A percentile compares a stretch with the other conserved stretches of the same genome.
These are phyloP conservation scores for Bombus haemorrhoidalis DNA, from an alignment of 1,140 invertebrate species.

Conservation along the genomic window DNA sequence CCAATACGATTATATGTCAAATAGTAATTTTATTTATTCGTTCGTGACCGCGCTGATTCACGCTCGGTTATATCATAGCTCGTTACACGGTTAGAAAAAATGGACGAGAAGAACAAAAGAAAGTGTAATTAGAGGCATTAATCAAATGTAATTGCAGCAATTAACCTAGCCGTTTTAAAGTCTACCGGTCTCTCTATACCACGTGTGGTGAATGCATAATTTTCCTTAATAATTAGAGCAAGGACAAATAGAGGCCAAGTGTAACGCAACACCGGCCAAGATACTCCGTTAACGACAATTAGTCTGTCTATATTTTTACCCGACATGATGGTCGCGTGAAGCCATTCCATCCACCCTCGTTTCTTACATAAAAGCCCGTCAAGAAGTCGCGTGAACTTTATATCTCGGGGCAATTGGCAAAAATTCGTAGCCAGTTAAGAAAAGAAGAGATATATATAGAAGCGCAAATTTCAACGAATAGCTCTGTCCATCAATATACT, in stretches of 20 bases:
- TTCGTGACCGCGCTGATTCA: no score
- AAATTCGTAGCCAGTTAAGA: neutral
- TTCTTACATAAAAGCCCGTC: neutral
- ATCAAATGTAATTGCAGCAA: conserved; percentile 62
- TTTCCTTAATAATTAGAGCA: conserved; percentile 52
- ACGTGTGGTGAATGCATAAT: conserved; percentile 54
- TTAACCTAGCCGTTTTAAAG: conserved; percentile 46
- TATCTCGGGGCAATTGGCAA: neutral
- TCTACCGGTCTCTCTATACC: conserved; percentile 2
- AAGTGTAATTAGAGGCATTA: conserved; percentile 56
- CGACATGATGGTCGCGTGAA: neutral
- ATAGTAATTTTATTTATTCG: neutral
- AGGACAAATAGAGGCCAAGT: conserved; percentile 13
- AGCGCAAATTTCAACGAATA: neutral
- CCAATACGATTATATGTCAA: neutral
- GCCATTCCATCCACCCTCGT: no score
- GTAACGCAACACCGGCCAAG: conserved; percentile 27
- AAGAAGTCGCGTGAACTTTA: neutral
- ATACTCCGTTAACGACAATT: conserved; percentile 43
- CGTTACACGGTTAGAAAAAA: neutral
- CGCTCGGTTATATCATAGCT: no score
- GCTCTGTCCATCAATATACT: no score
- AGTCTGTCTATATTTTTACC: conserved; percentile 8
- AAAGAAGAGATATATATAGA: no score
- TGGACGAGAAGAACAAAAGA: neutral